Base-by-base conservation (phyloP, 2,888 invertebrate species). In the Bembecia ichneumoniformis region DNA sequence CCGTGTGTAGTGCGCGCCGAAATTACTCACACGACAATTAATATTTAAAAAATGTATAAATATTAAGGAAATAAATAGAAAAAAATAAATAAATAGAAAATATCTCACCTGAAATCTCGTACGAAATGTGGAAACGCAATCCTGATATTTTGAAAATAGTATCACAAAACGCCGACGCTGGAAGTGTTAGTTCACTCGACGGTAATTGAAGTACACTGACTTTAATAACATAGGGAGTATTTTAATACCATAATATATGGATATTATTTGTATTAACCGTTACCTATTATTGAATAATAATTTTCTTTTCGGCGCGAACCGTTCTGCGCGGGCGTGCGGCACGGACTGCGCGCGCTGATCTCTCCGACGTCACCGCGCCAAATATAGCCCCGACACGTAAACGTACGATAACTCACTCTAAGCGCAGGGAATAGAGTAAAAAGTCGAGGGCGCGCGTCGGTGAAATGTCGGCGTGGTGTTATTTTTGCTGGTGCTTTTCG, bases 401-500 rank as follows among this genome's bases (percentile, higher is more conserved):
- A 47, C 64, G 68, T 55, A 50, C 62, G 57, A 74, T 57, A 72
- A 63, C 66, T 57, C 62, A 55, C 58, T 51, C 46, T 51, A 49
- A 46, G 40, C 46, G 11, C 48, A 50, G 16, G 35, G 17, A 40
- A 49, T 49, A 74, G 55, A 55, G 68, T 64, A 43, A 3, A 59
- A 47, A 57, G 59, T 56, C 20, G 44, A 47, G 47, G 13, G 46
- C 51, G 48, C 51, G 13, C 46, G 46, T 52, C 34, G 59, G 68
- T 67, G 74, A 78, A 78, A 78, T 76, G 75, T 77, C 73, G 71
- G 72, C 69, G 69, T 68, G 60, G 70, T 78, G 86, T 84, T 87
- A 87, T 87, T 87, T 87, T 84, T 75, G 83, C 81, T 71, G 71
- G 75, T 72, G 73, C 73, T 79, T 77, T 79, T 74, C 79, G 72